Conservation (phyloP, 2,113 vertebrate species). For the Antennarius striatus region DNA sequence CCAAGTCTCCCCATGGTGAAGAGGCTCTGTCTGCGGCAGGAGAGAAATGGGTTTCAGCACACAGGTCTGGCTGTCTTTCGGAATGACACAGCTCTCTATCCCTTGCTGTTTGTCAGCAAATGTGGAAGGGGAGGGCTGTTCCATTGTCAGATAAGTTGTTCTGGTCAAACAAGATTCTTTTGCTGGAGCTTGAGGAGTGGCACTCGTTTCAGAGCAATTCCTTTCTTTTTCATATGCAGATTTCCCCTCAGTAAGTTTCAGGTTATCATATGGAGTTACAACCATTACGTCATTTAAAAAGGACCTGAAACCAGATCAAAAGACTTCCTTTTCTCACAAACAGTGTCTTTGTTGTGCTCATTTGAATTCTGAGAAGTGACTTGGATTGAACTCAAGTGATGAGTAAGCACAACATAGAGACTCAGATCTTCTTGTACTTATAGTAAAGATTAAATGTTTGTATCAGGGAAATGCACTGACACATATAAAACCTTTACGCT, state of each 20-base stretch:
- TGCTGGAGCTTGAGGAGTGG: conserved; percentile 44
- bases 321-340: too few species aligned
- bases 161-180: conserved; percentile 73
- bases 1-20: conserved; percentile 74
- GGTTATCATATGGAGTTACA: too few species aligned
- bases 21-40: conserved; percentile 11
- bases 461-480: background rate
- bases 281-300: too few species aligned
- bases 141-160: conserved; percentile 38
- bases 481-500: too few species aligned
- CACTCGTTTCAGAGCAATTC: conserved; percentile 10
- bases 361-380: background rate
- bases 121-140: conserved; percentile 46
- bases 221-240: conserved; percentile 14
- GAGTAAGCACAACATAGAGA: too few species aligned
- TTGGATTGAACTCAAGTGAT: background rate
- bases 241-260: background rate
- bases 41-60: conserved; percentile 8
- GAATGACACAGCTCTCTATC: conserved; percentile 15
- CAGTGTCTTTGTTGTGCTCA: background rate
- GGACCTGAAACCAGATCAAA: background rate
- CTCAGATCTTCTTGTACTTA: too few species aligned
- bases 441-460: too few species aligned
- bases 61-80: conserved; percentile 5
- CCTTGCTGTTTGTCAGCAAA: conserved; percentile 32